phyloP scores from a whole-genome alignment of 2,888 invertebrate genomes.

The Agrochola macilenta region DNA sequence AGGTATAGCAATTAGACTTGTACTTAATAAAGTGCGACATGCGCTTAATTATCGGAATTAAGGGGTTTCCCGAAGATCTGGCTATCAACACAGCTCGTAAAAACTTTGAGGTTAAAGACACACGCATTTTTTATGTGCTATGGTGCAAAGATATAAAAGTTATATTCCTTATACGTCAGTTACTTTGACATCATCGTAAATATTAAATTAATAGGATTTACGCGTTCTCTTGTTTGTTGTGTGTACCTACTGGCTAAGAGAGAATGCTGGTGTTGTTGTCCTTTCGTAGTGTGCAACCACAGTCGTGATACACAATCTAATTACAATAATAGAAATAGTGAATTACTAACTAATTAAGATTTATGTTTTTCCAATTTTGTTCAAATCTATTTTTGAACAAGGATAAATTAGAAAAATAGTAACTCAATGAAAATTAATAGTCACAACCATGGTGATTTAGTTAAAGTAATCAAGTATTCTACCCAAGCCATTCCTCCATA shows the following conservation, averaged over 20 bases:
- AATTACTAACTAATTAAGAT: no score
- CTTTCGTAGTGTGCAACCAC: not conserved
- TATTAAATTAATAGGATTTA: conserved; percentile 46
- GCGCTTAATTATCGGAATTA: conserved; percentile 44
- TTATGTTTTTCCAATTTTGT: no score
- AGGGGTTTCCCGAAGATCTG: conserved; percentile 30
- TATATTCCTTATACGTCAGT: conserved; percentile 48
- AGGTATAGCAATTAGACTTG: not conserved
- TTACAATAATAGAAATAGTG: no score
- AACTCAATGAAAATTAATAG: not conserved
- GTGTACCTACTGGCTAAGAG: not conserved
- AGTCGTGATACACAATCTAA: no score
- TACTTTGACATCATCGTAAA: conserved; percentile 51
- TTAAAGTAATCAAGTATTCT: not conserved
- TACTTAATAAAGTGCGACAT: conserved; percentile 45
- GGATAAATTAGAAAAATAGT: not conserved
- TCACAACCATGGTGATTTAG: not conserved
- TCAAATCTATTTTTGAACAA: not conserved
- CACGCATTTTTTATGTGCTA: conserved; percentile 41
- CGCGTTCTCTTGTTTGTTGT: conserved; percentile 5
- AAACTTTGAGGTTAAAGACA: conserved; percentile 51
- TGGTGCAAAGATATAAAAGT: conserved; percentile 49
- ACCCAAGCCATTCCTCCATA: not conserved
- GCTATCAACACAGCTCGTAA: conserved; percentile 52
- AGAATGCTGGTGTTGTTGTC: not conserved